Percentiles rank a stretch among this genome's conserved stretches.
phyloP scores from a whole-genome alignment of 2,888 invertebrate species.

The Tromatobia lineatoria region DNA sequence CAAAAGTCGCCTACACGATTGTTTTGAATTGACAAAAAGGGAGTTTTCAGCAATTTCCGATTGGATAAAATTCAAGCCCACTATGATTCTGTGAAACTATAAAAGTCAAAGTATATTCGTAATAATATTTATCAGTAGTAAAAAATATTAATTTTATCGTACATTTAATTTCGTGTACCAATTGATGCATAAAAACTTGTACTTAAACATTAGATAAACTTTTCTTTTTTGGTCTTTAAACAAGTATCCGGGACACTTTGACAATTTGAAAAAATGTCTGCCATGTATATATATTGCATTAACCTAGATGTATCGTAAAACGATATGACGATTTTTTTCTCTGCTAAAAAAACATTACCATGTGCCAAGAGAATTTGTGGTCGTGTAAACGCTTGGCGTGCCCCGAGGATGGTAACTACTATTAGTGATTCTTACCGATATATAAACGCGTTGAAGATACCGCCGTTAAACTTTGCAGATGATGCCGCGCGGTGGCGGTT shows the following conservation, averaged over 20 bases:
- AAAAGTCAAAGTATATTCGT: too few species aligned
- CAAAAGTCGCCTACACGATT: too few species aligned
- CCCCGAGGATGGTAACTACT: background rate
- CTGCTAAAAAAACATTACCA: constrained; percentile 48
- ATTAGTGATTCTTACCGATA: constrained; percentile 22
- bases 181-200: too few species aligned
- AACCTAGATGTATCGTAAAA: constrained; percentile 56
- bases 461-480: constrained; percentile 48
- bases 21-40: too few species aligned
- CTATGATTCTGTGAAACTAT: too few species aligned
- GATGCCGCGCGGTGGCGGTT: constrained; percentile 42
- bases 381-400: background rate
- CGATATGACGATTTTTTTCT: constrained; percentile 39
- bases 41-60: too few species aligned
- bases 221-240: constrained; percentile 52
- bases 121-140: too few species aligned
- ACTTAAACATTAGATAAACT: too few species aligned
- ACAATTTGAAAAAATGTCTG: constrained; percentile 46
- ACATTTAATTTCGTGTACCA: too few species aligned
- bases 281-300: constrained; percentile 14
- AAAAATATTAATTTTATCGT: too few species aligned
- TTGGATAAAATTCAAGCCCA: too few species aligned
- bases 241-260: constrained; percentile 43
- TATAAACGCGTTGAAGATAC: constrained; percentile 17
- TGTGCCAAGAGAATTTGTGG: background rate